A percentile compares a stretch with the other conserved stretches of the same genome.
phyloP scores from a whole-genome alignment of 30 jellyfish, hydroid and myxozoan genomes.

The Morbakka virulenta region DNA sequence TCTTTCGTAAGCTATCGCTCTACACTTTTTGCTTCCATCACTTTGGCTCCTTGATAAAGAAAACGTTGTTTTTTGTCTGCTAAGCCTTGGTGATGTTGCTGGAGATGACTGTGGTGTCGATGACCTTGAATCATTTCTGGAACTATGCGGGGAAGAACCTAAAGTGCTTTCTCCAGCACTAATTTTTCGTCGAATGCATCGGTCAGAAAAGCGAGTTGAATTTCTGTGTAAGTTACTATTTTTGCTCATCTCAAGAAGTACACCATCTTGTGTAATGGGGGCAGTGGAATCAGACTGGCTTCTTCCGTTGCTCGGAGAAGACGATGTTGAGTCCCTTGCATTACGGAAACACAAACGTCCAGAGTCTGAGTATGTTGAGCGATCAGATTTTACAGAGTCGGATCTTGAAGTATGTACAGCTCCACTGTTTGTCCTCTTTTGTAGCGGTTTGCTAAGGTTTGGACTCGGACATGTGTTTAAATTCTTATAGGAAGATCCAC shows the following conservation, averaged over 20 bases:
- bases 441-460: too few relatives aligned
- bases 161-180: constrained; percentile 36
- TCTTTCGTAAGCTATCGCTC: constrained; percentile 90
- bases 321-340: too few relatives aligned
- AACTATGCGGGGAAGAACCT: constrained; percentile 6
- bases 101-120: constrained; percentile 60
- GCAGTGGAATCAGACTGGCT: constrained; percentile 57
- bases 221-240: constrained; percentile 56
- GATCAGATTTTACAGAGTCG: too few relatives aligned
- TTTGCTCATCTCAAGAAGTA: constrained; percentile 51
- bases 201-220: constrained; percentile 41
- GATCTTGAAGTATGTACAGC: too few relatives aligned
- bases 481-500: constrained; percentile 43
- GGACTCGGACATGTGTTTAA: too few relatives aligned
- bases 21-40: constrained; percentile 56
- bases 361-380: too few relatives aligned
- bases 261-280: background rate
- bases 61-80: constrained; percentile 12
- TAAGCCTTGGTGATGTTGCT: constrained; percentile 41
- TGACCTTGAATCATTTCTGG: constrained; percentile 18
- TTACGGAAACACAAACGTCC: too few relatives aligned
- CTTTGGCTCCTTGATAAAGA: constrained; percentile 44
- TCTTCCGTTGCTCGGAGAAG: too few relatives aligned
- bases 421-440: too few relatives aligned
- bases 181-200: constrained; percentile 51